Percentiles rank a stretch among this genome's conserved stretches.
Evolutionary conservation across 2,888 invertebrate genomes (phyloP).

Genomic region (Linyphia triangularis): DNA sequence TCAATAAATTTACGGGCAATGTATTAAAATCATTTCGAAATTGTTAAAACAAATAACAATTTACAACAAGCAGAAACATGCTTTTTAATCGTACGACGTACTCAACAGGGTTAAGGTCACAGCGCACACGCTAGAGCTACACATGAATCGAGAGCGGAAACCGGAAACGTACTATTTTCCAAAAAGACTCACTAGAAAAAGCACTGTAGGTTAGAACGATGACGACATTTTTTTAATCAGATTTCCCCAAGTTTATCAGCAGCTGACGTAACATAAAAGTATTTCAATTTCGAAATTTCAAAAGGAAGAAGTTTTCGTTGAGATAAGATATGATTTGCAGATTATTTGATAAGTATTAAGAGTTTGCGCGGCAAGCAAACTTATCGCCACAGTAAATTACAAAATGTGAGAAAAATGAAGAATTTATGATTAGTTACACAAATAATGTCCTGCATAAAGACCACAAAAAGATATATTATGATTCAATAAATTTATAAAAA

Average conservation of each 20-base stretch:
- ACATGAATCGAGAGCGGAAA: neutral
- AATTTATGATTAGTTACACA: too few relatives aligned
- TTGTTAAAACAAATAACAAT: neutral
- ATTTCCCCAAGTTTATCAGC: neutral
- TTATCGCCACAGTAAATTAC: too few relatives aligned
- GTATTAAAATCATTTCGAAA: constrained; percentile 4
- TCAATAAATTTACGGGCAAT: neutral
- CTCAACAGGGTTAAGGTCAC: constrained; percentile 21
- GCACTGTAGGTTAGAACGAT: neutral
- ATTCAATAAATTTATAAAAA: too few relatives aligned
- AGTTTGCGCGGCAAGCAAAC: too few relatives aligned
- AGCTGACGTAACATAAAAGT: neutral
- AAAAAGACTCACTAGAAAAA: neutral
- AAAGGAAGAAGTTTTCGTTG: neutral
- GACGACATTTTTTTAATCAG: constrained; percentile 6
- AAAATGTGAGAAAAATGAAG: too few relatives aligned
- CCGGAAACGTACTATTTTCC: constrained; percentile 19
- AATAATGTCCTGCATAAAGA: too few relatives aligned
- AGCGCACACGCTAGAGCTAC: too few relatives aligned
- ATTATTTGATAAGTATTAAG: too few relatives aligned
- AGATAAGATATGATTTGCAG: constrained; percentile 2
- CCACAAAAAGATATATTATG: too few relatives aligned
- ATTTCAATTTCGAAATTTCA: constrained; percentile 4
- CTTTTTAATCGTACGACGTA: constrained; percentile 20
- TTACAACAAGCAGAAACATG: constrained; percentile 3